These are phyloP conservation scores for Archocentrus centrarchus DNA, from an alignment of 2,113 vertebrate genomes.

Conservation along the genomic window DNA sequence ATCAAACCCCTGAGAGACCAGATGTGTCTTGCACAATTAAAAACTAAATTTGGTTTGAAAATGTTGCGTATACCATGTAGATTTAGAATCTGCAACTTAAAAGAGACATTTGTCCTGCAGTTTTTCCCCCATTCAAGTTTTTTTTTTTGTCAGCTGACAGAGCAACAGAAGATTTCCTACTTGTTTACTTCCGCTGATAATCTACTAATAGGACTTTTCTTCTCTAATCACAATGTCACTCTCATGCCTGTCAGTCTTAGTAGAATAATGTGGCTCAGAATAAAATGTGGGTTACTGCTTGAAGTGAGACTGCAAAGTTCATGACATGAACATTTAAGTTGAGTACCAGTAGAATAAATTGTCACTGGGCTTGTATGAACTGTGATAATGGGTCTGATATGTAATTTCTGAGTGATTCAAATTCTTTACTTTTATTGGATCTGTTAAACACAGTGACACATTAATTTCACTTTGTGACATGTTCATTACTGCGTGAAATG, in stretches of 20 bases:
- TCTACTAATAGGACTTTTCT: slow-evolving; percentile 14
- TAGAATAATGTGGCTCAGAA: background rate
- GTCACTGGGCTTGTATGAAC: slow-evolving; percentile 15
- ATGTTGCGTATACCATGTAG: background rate
- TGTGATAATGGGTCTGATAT: slow-evolving; percentile 53
- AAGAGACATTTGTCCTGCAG: background rate
- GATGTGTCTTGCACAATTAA: background rate
- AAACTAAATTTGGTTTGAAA: background rate
- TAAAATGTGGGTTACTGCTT: background rate
- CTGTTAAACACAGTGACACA: slow-evolving; percentile 58
- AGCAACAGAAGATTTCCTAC: background rate
- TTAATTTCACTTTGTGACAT: slow-evolving; percentile 60
- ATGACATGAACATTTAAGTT: slow-evolving; percentile 5
- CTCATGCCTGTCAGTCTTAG: background rate
- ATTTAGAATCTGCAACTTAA: background rate
- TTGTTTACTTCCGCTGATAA: slow-evolving; percentile 8
- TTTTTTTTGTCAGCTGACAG: background rate
- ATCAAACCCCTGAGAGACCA: background rate
- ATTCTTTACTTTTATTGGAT: slow-evolving; percentile 52
- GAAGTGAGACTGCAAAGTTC: slow-evolving; percentile 15
- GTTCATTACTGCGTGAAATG: slow-evolving; percentile 62
- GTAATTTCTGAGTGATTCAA: slow-evolving; percentile 43
- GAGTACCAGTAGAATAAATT: slow-evolving; percentile 29
- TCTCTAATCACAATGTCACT: background rate
- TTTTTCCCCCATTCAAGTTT: background rate